Percentiles rank a stretch among this genome's conserved stretches.
These are phyloP conservation scores for Danio rerio DNA, from an alignment of 2,113 vertebrate species.

Conservation along the genomic window GRCz12tu NC_133177.1:51698501-51699000, in stretches of 20 bases:
- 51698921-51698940: conserved; percentile 23
- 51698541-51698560: no score
- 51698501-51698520: no score
- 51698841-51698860: conserved; percentile 40
- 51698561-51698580: no score
- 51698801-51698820: not conserved
- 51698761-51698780: conserved; percentile 11
- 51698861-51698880: not conserved
- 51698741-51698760: conserved; percentile 36
- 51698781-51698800: conserved; percentile 48
- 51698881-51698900: conserved; percentile 43
- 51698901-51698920: conserved; percentile 6
- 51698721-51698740: not conserved
- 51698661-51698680: not conserved
- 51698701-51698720: not conserved
- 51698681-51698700: not conserved
- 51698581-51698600: no score
- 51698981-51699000: not conserved
- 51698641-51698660: no score
- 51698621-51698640: no score
- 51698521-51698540: no score
- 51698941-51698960: not conserved
- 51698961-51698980: conserved; percentile 10
- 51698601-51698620: no score
- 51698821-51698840: not conserved